Evolutionary conservation across 1,140 invertebrate species (phyloP), one percentile per base, ranked within the genome.

Genomic region (Camponotus pennsylvanicus): DNA sequence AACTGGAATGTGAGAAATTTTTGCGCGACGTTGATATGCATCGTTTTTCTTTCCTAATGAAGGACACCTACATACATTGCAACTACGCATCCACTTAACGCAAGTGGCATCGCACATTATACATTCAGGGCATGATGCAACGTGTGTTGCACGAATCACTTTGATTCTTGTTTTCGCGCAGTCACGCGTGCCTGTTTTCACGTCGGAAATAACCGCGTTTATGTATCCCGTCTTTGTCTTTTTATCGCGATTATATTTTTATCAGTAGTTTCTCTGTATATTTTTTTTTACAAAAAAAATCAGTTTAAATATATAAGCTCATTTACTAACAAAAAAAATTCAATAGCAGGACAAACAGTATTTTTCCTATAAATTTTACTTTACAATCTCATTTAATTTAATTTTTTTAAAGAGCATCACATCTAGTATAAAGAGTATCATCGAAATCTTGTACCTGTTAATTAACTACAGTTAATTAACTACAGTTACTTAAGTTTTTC

Each of bases 81-180:
- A 55, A 34, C 63, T 21, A 21, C 21, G 45, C 13, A 55, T 69
- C 77, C 77, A 69, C 64, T 79, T 79, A 45, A 79, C 32, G 63
- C 75, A 69, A 79, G 45, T 80, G 64, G 64, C 15, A 80, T 69
- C 77, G 45, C 32, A 45, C 42, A 80, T 80, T 80, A 80, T 80
- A 57, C 21, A 70, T 80, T 80, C 77, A 70, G 52, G 15, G 21
- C 64, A 37, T 70, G 45, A 80, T 34, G 64, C 64, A 57, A 80
- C 34, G 64, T 55, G 13, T 52, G 64, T 45, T 27, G 76, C 76
- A 49, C 63, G 59, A 78, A 78, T 66, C 61, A 49, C 37, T 80
- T 80, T 80, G 64, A 80, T 80, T 55, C 77, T 80, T 80, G 64
- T 80, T 80, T 80, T 69, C 64, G 45, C 21, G 64, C 77, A 80